Base-by-base conservation (phyloP, 1,140 invertebrate species). In the Atopsyche davidsoni region DNA sequence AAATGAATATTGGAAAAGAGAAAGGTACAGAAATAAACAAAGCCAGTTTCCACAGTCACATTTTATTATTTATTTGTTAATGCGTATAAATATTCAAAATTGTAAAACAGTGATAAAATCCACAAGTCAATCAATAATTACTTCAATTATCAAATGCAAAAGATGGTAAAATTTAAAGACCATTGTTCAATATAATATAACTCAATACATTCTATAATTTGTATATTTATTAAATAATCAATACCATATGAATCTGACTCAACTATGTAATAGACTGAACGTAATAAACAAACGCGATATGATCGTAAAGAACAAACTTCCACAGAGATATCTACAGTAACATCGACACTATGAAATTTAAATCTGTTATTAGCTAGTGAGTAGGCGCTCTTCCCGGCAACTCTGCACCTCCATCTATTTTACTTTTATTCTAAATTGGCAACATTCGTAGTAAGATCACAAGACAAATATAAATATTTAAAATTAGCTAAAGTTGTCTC, bases 31-130 rank as follows among this genome's bases (percentile, higher is more conserved):
- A n/a, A n/a, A n/a, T n/a, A n/a, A n/a, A n/a, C n/a, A n/a, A n/a
- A n/a, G n/a, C n/a, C n/a, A n/a, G n/a, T 19, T 39, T 39, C 23
- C 55, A 58, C 55, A 58, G 55, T 58, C 55, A 58, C 55, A 58
- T 28, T 24, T 65, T 71, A 70, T 70, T 71, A 68, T 74, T 72
- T 67, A 68, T 70, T 66, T 69, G 67, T 64, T 68, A 70, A 72
- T 68, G 61, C 62, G 66, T 74, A 74, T 74, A 74, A 72, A 74
- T 73, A 72, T 74, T 74, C 70, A 64, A 70, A 72, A 74, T 69
- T 71, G 67, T 73, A 74, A 73, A 74, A 74, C 72, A 73, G 69
- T 74, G 69, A 74, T 74, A 74, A 71, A 74, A 74, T 74, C 68
- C 69, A 72, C 55, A 57, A 53, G 39, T 49, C 47, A 57, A 52